Evolutionary conservation across 2,888 invertebrate species (phyloP).

Genomic region (Aproaerema taeniolella): DNA sequence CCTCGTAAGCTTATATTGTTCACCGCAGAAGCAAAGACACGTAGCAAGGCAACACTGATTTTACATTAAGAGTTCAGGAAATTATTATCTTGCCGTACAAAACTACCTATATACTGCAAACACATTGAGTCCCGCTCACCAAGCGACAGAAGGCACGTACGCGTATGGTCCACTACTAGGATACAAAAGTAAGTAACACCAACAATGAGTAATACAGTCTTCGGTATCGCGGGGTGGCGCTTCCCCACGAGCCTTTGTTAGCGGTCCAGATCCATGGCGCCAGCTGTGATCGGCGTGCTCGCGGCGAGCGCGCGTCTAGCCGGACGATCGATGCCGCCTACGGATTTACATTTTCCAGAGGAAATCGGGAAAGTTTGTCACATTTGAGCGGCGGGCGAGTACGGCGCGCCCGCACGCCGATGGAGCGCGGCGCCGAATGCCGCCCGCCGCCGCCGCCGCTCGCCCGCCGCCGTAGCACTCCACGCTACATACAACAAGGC

Average conservation of each 20-base stretch:
- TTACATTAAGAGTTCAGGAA: constrained; percentile 51
- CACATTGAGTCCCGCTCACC: constrained; percentile 38
- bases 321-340: constrained; percentile 71
- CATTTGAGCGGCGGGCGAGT: constrained; percentile 56
- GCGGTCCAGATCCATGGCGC: constrained; percentile 62
- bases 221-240: constrained; percentile 40
- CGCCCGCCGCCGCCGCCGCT: constrained; percentile 46
- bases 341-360: constrained; percentile 75
- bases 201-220: constrained; percentile 43
- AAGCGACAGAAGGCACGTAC: constrained; percentile 67
- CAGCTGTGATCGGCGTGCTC: constrained; percentile 67
- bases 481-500: constrained; percentile 8
- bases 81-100: constrained; percentile 50
- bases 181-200: constrained; percentile 51
- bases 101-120: constrained; percentile 49
- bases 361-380: constrained; percentile 75
- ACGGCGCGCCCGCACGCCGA: constrained; percentile 73
- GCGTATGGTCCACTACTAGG: constrained; percentile 66
- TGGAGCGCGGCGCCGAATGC: constrained; percentile 72
- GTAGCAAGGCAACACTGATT: constrained; percentile 74
- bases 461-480: constrained; percentile 22
- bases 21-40: constrained; percentile 74
- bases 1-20: constrained; percentile 61
- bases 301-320: constrained; percentile 58
- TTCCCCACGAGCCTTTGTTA: constrained; percentile 58